Conservation (phyloP, 2,797 vertebrate genomes). For the Cichlasoma orientale region DNA sequence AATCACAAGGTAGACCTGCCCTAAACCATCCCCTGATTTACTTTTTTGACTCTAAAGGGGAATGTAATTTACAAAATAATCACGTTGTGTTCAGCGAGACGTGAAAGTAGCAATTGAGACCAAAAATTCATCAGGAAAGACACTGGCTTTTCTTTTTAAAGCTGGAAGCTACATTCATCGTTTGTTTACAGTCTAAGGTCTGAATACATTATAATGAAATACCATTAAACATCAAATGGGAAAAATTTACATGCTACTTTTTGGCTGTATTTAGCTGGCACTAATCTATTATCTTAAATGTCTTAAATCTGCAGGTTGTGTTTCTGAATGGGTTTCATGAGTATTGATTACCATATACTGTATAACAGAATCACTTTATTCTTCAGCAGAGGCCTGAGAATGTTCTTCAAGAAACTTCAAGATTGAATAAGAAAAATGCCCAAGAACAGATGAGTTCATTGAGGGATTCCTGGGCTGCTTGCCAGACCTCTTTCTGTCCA, state of each 20-base stretch:
- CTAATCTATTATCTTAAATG: background rate
- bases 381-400: conserved; percentile 31
- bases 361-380: conserved; percentile 5
- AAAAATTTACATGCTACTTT: background rate
- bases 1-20: background rate
- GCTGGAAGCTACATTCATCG: background rate
- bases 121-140: background rate
- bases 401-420: conserved; percentile 36
- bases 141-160: background rate
- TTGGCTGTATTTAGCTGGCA: background rate
- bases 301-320: background rate
- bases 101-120: background rate
- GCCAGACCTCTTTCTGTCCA: conserved; percentile 50
- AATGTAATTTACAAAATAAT: background rate
- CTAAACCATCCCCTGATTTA: background rate
- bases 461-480: conserved; percentile 52
- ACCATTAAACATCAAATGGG: background rate
- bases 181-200: background rate
- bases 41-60: background rate
- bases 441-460: conserved; percentile 39
- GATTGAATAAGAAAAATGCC: conserved; percentile 45
- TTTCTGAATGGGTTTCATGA: background rate
- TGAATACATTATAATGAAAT: background rate
- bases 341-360: background rate
- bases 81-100: background rate